Base-by-base conservation (phyloP, 2,113 vertebrate species). In the Elgaria multicarinata region DNA sequence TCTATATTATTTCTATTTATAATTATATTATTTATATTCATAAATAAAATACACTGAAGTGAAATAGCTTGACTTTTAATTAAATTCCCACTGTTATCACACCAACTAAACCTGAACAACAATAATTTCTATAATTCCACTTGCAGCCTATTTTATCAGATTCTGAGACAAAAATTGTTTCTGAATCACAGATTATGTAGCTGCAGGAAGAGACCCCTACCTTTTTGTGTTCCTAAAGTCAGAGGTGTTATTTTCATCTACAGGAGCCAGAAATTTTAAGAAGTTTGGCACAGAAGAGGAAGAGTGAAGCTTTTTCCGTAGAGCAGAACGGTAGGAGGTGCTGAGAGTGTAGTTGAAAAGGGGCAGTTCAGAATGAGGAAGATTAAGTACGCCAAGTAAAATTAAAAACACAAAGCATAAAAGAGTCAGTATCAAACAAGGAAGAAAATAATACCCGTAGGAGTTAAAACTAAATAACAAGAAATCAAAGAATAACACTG, bases 221-320 rank as follows among this genome's bases (percentile, higher is more conserved):
- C 98, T 97, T 97, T 97, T 96, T 67, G 95, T 92, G 92, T 66
- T 98, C 95, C 96, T 97, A 97, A 97, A 97, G 92, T 98, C 97
- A 95, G 96, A 97, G 94, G 96, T 97, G 97, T 98, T 98, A 95
- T 98, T 98, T 97, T 99, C 98, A 97, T 98, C 98, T 96, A 99
- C 98, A 94, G 98, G 98, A 95, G 98, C 98, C 98, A 99, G 97
- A 98, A 99, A 99, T 98, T 99, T 99, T 97, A 99, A 98, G 97
- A 99, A 99, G 97, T 99, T 99, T 97, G 99, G 99, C 96, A 99
- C 98, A 98, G 99, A 99, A 92, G 99, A 98, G 83, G 98, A 99
- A 96, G 98, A 98, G 95, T 97, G 98, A 93, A 99, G 98, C 93
- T 98, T 98, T 97, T 98, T 98, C 93, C 98, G 98, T 91, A 99